Conservation (phyloP, 2,113 vertebrate genomes). For the Hoplias malabaricus region DNA sequence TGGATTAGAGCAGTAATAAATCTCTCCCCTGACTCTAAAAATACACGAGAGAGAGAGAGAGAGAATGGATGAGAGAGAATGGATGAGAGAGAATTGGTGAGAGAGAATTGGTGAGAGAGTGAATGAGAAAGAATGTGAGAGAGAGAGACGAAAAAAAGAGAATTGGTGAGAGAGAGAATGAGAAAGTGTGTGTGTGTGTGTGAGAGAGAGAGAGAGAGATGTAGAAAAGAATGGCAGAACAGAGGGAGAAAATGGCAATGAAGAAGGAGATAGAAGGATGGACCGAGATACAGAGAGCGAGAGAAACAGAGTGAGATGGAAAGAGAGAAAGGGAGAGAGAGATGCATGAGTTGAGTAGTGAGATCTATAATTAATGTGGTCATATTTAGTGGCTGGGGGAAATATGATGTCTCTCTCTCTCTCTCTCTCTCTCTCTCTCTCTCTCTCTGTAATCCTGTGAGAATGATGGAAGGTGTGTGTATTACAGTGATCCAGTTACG, state of each 20-base stretch:
- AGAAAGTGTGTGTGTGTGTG: no score
- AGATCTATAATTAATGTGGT: conserved; percentile 53
- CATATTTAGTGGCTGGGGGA: conserved; percentile 38
- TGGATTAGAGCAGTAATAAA: conserved; percentile 27
- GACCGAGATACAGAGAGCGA: no score
- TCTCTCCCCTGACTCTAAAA: conserved; percentile 34
- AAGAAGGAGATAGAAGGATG: no score
- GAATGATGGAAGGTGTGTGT: conserved; percentile 21
- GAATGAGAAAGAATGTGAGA: no score
- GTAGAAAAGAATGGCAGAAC: no score
- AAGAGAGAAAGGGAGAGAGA: background rate
- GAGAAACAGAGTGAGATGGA: background rate
- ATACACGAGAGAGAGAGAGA: background rate
- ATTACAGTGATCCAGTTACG: conserved; percentile 25
- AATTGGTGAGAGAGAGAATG: no score
- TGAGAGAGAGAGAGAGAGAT: background rate
- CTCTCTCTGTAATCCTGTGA: conserved; percentile 28
- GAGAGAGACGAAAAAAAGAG: background rate
- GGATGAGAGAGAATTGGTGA: no score
- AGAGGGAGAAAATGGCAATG: no score
- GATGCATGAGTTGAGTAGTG: conserved; percentile 11
- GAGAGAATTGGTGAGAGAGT: background rate
- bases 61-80: conserved; percentile 24
- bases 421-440: conserved; percentile 6
- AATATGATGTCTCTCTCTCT: conserved; percentile 37